These are phyloP conservation scores for Sialia sialis DNA, from an alignment of 2,113 vertebrate genomes.

Conservation along the genomic window DNA sequence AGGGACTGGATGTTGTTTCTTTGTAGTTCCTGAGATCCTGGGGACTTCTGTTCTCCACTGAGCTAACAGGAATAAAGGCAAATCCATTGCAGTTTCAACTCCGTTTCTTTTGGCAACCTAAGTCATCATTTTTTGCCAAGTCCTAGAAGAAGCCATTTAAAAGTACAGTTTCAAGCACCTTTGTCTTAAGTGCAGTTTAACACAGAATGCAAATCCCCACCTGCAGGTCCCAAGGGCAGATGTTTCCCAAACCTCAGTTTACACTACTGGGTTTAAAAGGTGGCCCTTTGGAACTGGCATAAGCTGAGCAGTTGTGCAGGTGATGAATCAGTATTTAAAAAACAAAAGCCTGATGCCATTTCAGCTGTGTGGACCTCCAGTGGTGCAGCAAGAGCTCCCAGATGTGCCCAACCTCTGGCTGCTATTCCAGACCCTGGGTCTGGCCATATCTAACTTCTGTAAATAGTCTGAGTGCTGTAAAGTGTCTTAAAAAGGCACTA, in stretches of 20 bases:
- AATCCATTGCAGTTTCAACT: neutral
- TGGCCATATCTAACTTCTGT: neutral
- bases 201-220: neutral
- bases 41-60: neutral
- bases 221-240: neutral
- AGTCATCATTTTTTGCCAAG: neutral
- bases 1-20: neutral
- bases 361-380: neutral
- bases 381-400: neutral
- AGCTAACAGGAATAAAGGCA: neutral
- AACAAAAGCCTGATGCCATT: neutral
- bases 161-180: neutral
- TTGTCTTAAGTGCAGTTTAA: neutral
- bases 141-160: neutral
- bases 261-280: fast-evolving
- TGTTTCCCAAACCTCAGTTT: neutral
- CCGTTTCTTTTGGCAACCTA: neutral
- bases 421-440: neutral
- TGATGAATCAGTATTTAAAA: neutral
- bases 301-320: neutral
- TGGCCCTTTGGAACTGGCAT: neutral
- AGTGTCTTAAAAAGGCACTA: neutral
- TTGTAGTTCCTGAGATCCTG: neutral
- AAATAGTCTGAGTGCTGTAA: neutral
- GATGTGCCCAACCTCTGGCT: neutral